phyloP scores from a whole-genome alignment of 64 coral and sea anemone genomes.

The Montipora efflorescens region DNA sequence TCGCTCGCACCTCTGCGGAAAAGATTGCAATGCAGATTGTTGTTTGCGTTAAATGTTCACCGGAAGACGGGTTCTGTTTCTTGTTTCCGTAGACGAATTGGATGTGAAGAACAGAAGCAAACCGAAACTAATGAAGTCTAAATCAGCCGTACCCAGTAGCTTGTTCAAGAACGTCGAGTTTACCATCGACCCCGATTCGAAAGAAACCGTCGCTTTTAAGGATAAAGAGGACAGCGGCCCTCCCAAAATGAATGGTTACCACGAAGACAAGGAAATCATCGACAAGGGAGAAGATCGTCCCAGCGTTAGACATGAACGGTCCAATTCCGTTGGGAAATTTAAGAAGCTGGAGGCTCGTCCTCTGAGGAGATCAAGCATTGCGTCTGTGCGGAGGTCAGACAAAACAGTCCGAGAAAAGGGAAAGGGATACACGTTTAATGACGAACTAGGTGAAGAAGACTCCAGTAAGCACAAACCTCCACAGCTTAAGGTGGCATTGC shows the following conservation, averaged over 20 bases:
- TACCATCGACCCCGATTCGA: constrained; percentile 47
- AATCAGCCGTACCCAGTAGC: constrained; percentile 36
- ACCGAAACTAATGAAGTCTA: constrained; percentile 39
- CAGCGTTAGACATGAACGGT: constrained; percentile 34
- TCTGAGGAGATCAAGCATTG: constrained; percentile 84
- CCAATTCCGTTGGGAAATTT: constrained; percentile 65
- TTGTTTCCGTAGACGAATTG: background rate
- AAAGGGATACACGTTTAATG: constrained; percentile 69
- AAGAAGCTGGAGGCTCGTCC: constrained; percentile 79
- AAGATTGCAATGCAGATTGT: background rate
- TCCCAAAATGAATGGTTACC: constrained; percentile 33
- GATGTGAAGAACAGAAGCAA: background rate
- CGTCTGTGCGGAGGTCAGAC: constrained; percentile 85
- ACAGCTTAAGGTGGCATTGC: background rate
- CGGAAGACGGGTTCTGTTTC: background rate
- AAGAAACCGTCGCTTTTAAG: constrained; percentile 17
- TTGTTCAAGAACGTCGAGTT: constrained; percentile 60
- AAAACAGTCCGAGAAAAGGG: constrained; percentile 75
- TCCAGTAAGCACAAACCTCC: background rate
- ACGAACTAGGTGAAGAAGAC: constrained; percentile 6
- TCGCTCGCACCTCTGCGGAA: no score
- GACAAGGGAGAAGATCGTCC: constrained; percentile 17
- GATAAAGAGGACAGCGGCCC: background rate
- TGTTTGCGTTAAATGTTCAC: background rate
- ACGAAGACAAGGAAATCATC: constrained; percentile 8